Percentiles rank a stretch among this genome's conserved stretches.
phyloP scores from a whole-genome alignment of 2,888 invertebrate genomes.

The Cryptocephalus moraei region DNA sequence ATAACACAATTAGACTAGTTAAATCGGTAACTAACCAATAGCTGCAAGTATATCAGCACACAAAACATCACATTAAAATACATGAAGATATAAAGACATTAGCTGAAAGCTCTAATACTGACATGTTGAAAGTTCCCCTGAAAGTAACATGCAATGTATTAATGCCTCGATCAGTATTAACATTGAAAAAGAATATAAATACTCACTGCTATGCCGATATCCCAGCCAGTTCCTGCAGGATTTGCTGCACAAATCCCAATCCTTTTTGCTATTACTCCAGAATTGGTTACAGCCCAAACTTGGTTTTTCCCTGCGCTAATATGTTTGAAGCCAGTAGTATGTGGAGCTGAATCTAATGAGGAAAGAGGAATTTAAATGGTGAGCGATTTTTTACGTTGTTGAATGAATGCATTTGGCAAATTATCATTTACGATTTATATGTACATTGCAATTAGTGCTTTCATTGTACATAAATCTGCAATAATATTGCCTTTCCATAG shows the following conservation, averaged over 20 bases:
- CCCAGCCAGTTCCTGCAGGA: slow-evolving; percentile 73
- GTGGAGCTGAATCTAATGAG: slow-evolving; percentile 28
- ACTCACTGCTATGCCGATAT: slow-evolving; percentile 52
- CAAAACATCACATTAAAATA: slow-evolving; percentile 7
- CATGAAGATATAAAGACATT: neutral
- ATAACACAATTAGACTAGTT: no score
- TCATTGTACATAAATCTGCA: no score
- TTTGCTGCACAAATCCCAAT: slow-evolving; percentile 63
- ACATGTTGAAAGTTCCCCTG: slow-evolving; percentile 42
- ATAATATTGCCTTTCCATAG: no score
- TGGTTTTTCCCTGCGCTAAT: slow-evolving; percentile 58
- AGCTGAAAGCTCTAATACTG: slow-evolving; percentile 26
- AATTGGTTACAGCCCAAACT: slow-evolving; percentile 68
- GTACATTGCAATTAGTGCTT: no score
- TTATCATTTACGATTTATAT: no score
- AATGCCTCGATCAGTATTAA: no score
- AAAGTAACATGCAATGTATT: slow-evolving; percentile 4
- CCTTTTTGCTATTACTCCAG: slow-evolving; percentile 59
- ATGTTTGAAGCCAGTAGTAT: slow-evolving; percentile 52
- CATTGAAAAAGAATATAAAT: neutral
- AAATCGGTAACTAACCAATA: no score
- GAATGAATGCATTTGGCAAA: no score
- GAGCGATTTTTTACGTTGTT: no score
- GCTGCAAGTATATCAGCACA: no score
- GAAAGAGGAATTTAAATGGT: no score